Conservation (phyloP, 2,113 vertebrate species). For the Tyto alba region DNA sequence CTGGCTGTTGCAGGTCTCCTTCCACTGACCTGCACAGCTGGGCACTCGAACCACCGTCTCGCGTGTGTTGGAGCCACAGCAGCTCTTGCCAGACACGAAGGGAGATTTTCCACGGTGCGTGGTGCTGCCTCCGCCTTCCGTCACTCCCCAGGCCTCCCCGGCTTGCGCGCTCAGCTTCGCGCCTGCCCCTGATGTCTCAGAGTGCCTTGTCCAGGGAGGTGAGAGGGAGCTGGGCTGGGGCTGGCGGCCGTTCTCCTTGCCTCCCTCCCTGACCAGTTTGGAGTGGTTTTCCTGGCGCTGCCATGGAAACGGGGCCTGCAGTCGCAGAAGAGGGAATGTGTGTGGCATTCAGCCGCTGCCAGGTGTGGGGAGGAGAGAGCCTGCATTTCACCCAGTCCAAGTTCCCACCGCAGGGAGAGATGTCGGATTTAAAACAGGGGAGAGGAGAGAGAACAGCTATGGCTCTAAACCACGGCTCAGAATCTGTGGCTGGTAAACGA, state of each 20-base stretch:
- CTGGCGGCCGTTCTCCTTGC: background rate
- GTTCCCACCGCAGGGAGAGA: background rate
- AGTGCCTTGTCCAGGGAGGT: background rate
- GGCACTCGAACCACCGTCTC: fast-evolving
- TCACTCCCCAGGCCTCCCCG: background rate
- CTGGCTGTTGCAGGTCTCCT: fast-evolving
- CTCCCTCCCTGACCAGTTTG: background rate
- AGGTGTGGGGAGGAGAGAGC: background rate
- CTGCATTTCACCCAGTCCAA: background rate
- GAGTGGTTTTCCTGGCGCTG: background rate
- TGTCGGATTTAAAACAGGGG: background rate
- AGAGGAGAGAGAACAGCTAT: background rate
- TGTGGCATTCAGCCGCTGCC: background rate
- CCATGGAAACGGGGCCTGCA: background rate
- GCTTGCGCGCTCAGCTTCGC: fast-evolving
- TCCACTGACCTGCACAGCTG: background rate
- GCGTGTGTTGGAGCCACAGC: fast-evolving
- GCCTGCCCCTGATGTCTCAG: background rate
- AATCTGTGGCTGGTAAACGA: background rate
- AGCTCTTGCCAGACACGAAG: fast-evolving
- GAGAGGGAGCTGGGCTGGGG: background rate
- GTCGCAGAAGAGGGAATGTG: background rate
- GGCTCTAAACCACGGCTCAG: background rate
- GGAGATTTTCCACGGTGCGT: background rate
- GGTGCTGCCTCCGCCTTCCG: fast-evolving